Conservation (phyloP, 1,140 invertebrate species). For the Atopsyche davidsoni region DNA sequence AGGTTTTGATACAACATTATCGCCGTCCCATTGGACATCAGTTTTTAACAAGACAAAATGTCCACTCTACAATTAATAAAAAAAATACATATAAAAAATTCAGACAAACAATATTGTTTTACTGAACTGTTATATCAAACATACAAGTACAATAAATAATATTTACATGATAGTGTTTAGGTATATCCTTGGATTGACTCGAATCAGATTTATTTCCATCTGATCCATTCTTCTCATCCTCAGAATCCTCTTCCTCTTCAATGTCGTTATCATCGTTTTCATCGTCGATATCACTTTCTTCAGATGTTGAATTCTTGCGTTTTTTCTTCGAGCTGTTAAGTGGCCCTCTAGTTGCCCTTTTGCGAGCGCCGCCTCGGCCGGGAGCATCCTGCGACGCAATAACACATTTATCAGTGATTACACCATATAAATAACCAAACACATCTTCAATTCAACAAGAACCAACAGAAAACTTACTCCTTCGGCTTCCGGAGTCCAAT, state of each 20-base stretch:
- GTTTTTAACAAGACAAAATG: slow-evolving; percentile 63
- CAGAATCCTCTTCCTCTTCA: slow-evolving; percentile 38
- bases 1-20: slow-evolving; percentile 45
- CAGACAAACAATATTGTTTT: neutral
- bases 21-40: slow-evolving; percentile 54
- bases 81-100: slow-evolving; percentile 8
- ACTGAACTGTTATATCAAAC: neutral
- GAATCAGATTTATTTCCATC: slow-evolving; percentile 49
- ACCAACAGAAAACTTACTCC: too few relatives aligned
- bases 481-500: slow-evolving; percentile 49
- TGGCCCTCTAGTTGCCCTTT: slow-evolving; percentile 6
- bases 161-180: slow-evolving; percentile 49
- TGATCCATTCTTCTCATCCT: slow-evolving; percentile 46
- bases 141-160: slow-evolving; percentile 1
- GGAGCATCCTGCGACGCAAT: neutral
- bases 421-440: too few relatives aligned
- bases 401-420: too few relatives aligned
- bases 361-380: slow-evolving; percentile 7
- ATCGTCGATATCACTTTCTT: slow-evolving; percentile 38
- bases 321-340: slow-evolving; percentile 17
- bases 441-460: too few relatives aligned
- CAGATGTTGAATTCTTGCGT: slow-evolving; percentile 14
- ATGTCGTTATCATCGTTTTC: slow-evolving; percentile 42
- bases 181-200: slow-evolving; percentile 48
- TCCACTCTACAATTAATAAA: slow-evolving; percentile 52